Base-by-base conservation (phyloP, 1,140 invertebrate genomes). In the Holcopasites calliopsidis region DNA sequence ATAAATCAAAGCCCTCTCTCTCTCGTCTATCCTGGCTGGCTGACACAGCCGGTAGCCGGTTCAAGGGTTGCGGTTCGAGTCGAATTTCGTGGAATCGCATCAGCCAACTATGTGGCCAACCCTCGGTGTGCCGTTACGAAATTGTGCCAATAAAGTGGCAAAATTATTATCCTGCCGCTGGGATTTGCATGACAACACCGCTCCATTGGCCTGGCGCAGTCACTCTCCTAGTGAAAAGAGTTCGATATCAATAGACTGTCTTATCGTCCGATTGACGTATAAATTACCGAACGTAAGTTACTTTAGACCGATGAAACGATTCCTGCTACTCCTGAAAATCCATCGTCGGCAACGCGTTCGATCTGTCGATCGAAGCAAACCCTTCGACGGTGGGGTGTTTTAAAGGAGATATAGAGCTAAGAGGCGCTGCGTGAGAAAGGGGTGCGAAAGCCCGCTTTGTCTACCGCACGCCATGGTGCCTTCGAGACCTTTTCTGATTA, bases 361-460 rank as follows among this genome's bases (percentile, higher is more conserved):
- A 54, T 54, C 50, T n/a, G 4, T 3, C 23, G 40, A 65, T 70
- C 66, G 47, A 31, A 13, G 21, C 26, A 31, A 73, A 50, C 49
- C 40, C n/a, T 18, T 11, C 26, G 8, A 10, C 57, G 50, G 38
- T 68, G 47, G 74, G 60, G 69, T 40, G 71, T 75, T n/a, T n/a
- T n/a, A n/a, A n/a, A n/a, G n/a, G n/a, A n/a, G n/a, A n/a, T n/a
- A n/a, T n/a, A n/a, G n/a, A n/a, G n/a, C n/a, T 40, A 66, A 55
- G 66, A 81, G 78, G 52, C 68, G 78, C 73, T 75, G 71, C 79
- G 83, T 85, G 83, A 85, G 83, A 85, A 85, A 85, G 70, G 81
- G 83, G 83, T 84, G 82, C 71, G 66, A 76, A 55, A 78, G 26
- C 70, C 61, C 76, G 66, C 61, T 74, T 74, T 70, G 80, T 81